Percentiles rank a stretch among this genome's conserved stretches.
Evolutionary conservation across 2,797 vertebrate species (phyloP).

Genomic region (Mus spretus): DNA sequence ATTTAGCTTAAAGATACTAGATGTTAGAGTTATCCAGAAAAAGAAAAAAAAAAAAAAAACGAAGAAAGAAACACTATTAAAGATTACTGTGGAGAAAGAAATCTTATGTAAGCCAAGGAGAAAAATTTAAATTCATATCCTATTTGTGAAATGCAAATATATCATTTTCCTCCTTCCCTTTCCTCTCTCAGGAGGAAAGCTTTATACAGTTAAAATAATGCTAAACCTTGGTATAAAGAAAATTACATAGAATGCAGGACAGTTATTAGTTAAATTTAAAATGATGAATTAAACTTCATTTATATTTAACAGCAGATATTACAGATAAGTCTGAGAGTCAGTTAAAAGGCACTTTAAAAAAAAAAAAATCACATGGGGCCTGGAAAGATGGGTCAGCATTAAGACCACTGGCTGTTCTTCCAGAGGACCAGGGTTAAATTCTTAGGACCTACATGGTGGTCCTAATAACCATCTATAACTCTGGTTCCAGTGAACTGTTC

Average conservation of each 20-base stretch:
- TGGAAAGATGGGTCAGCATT: not conserved
- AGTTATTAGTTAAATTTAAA: constrained; percentile 33
- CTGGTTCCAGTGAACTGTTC: not conserved
- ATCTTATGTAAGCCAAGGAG: not conserved
- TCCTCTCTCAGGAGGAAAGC: not conserved
- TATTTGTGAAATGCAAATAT: not conserved
- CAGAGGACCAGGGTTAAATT: not conserved
- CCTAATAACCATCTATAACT: not conserved
- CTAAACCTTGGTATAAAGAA: constrained; percentile 24
- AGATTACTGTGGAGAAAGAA: constrained; percentile 51
- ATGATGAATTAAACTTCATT: constrained; percentile 58
- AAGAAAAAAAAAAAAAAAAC: not conserved
- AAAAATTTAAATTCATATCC: not conserved
- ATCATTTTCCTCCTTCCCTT: not conserved
- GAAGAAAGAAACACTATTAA: not conserved
- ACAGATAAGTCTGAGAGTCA: not conserved
- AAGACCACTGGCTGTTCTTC: not conserved
- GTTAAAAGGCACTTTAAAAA: constrained; percentile 49
- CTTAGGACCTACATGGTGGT: not conserved
- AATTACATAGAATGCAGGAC: not conserved
- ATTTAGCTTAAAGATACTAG: constrained; percentile 69
- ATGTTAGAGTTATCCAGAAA: constrained; percentile 36
- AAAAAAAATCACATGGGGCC: not conserved
- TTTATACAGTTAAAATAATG: constrained; percentile 27
- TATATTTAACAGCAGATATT: constrained; percentile 37